Base-by-base conservation (phyloP, 64 coral and sea anemone species). In the Pocillopora damicornis region DNA sequence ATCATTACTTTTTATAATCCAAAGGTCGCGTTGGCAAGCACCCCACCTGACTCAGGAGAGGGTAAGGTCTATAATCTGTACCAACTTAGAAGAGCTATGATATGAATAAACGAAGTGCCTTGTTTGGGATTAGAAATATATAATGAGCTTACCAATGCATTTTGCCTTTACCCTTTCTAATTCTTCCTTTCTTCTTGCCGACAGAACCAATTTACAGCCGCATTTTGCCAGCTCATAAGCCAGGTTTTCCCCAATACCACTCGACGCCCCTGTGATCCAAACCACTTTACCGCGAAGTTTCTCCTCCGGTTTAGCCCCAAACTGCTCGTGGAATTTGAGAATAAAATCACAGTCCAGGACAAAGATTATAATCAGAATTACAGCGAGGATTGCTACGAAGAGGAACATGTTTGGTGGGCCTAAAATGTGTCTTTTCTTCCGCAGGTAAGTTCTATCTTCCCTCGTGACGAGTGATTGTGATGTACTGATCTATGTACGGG, bases 231-330 rank as follows among this genome's bases (percentile, higher is more conserved):
- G 89, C 61, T 95, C 86, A 35, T 82, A 91, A 15, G 93, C 93
- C 11, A 95, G 75, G 30, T 91, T 75, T 37, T 95, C 93, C 14
- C 93, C 93, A 23, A 95, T 95, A 15, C 93, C 93, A n/a, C 93
- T 95, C 0, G 93, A 95, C 61, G 93, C 93, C 16, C 93, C 93
- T 0, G 93, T 95, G 17, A 95, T 95, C 93, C 93, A 95, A 1
- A 87, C 89, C 7, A 95, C 93, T 74, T 89, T 86, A 15, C 86
- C 93, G 51, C 59, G 83, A 75, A 95, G 88, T 76, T 88, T 90
- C n/a, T 80, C 68, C 60, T 91, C 83, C 9, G 93, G 93, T 17
- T 86, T 87, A 2, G 79, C 51, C 10, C 93, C 93, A 56, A 95
- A 91, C 35, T 61, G 58, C 59, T 95, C 93, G 57, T 79, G 85